Conservation (phyloP, 2,888 invertebrate genomes). For the Drosophila formosana region DNA sequence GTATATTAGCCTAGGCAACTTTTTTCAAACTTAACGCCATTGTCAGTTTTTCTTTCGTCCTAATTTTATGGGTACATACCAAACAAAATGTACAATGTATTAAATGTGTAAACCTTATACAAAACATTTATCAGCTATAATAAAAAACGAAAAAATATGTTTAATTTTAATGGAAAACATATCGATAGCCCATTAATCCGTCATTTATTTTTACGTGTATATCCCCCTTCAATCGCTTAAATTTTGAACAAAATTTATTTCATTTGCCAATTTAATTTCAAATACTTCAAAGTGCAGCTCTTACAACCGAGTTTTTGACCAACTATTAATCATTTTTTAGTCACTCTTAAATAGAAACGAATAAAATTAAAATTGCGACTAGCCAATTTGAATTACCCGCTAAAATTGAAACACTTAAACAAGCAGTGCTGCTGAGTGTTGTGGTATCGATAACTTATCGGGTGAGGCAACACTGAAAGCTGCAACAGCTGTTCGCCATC, state of each 20-base stretch:
- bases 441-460: slow-evolving; percentile 36
- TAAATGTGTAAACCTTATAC: slow-evolving; percentile 32
- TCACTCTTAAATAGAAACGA: slow-evolving; percentile 37
- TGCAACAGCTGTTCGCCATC: slow-evolving; percentile 22
- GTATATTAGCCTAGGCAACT: slow-evolving; percentile 49
- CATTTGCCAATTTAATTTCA: no score
- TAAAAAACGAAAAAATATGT: no score
- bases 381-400: background rate
- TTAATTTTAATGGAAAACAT: no score
- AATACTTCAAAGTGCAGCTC: no score
- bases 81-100: slow-evolving; percentile 43
- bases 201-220: no score
- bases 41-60: slow-evolving; percentile 53
- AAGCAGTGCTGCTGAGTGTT: background rate
- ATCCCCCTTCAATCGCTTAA: no score
- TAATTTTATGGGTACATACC: slow-evolving; percentile 25
- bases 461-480: slow-evolving; percentile 37
- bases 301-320: no score
- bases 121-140: slow-evolving; percentile 38
- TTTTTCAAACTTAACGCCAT: slow-evolving; percentile 2
- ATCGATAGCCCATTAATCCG: no score
- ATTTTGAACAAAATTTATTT: no score
- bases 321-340: slow-evolving; percentile 14
- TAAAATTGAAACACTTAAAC: background rate
- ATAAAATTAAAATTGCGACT: no score